Percentiles rank a stretch among this genome's conserved stretches.
Evolutionary conservation across 2,797 vertebrate genomes (phyloP).

Genomic region (Bradypodion pumilum): DNA sequence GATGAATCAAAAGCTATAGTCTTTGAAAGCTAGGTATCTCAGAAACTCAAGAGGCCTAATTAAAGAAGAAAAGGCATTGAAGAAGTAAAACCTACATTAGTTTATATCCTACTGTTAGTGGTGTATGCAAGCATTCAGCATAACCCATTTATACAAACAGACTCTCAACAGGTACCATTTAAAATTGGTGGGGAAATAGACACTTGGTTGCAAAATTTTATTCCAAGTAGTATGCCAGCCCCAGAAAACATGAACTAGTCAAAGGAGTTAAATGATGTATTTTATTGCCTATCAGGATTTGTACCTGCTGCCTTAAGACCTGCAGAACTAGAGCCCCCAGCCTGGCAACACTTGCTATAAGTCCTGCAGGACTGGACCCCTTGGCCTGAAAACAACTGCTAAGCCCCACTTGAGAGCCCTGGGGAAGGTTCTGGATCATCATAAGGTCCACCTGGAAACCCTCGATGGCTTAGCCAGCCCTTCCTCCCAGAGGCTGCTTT

Average conservation of each 20-base stretch:
- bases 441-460: too few relatives aligned
- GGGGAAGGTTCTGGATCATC: too few relatives aligned
- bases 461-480: too few relatives aligned
- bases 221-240: neutral
- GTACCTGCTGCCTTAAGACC: too few relatives aligned
- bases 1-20: conserved; percentile 5
- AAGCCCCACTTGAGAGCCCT: too few relatives aligned
- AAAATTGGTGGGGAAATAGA: neutral
- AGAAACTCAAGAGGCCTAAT: neutral
- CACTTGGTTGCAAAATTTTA: neutral
- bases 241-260: neutral
- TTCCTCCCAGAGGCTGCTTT: too few relatives aligned
- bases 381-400: too few relatives aligned
- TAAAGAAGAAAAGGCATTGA: conserved; percentile 9
- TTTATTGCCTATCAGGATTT: too few relatives aligned
- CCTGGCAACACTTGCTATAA: too few relatives aligned
- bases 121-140: neutral
- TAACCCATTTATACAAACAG: neutral
- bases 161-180: neutral
- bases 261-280: neutral
- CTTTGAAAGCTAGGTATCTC: neutral
- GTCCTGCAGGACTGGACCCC: too few relatives aligned
- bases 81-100: neutral
- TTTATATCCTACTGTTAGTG: neutral
- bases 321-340: too few relatives aligned